These are phyloP conservation scores for Falco punctatus DNA, from an alignment of 2,113 vertebrate genomes.

Conservation along the genomic window DNA sequence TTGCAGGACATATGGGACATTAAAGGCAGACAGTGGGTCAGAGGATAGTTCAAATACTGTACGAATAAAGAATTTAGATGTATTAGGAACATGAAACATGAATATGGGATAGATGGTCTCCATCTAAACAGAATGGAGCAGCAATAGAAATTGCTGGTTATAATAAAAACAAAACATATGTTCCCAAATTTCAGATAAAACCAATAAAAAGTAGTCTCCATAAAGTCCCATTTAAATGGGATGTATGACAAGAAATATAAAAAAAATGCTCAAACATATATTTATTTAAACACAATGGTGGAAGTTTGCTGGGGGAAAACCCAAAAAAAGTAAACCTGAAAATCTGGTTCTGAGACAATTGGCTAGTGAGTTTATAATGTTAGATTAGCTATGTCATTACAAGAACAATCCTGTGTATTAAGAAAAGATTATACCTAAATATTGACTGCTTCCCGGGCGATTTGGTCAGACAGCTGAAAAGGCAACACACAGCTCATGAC, in stretches of 20 bases:
- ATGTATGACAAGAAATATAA: background rate
- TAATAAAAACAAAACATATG: background rate
- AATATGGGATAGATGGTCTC: background rate
- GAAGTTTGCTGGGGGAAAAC: background rate
- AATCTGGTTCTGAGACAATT: background rate
- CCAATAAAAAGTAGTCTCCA: background rate
- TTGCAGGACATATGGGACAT: background rate
- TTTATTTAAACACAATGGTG: background rate
- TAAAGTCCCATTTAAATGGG: background rate
- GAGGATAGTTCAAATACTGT: background rate
- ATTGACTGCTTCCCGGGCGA: background rate
- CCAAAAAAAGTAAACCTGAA: background rate
- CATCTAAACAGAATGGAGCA: background rate
- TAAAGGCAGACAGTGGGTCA: background rate
- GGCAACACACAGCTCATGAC: background rate
- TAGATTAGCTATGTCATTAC: background rate
- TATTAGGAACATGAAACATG: background rate
- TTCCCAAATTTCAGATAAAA: background rate
- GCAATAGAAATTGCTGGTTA: background rate
- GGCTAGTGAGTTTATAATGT: background rate
- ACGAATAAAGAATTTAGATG: background rate
- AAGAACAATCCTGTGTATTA: background rate
- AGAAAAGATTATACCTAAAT: background rate
- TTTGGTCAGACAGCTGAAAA: background rate
- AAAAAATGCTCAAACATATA: background rate